These are phyloP conservation scores for Poeciliopsis gracilis DNA, from an alignment of 2,797 vertebrate genomes.

Conservation along the genomic window DNA sequence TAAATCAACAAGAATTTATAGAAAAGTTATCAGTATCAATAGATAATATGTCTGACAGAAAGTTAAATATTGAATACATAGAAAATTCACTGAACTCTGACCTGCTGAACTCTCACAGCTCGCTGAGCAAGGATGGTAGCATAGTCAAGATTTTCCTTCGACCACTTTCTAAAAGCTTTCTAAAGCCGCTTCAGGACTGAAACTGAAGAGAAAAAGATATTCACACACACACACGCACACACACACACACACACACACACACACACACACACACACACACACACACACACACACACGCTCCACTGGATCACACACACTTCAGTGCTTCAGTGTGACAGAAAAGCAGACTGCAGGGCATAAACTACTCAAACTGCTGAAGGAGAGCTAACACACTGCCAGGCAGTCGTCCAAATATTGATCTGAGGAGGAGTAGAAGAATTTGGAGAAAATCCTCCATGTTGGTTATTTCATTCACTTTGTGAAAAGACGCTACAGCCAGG, in stretches of 20 bases:
- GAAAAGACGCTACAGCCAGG: background rate
- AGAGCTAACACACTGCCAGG: background rate
- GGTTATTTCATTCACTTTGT: background rate
- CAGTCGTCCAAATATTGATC: background rate
- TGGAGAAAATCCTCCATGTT: background rate
- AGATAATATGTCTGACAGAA: no score
- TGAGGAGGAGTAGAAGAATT: background rate
- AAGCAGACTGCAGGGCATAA: background rate
- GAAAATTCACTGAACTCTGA: no score
- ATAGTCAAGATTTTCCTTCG: slow-evolving; percentile 18
- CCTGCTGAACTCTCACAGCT: no score
- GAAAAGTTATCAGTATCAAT: no score
- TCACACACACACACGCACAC: background rate
- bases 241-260: no score
- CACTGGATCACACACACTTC: slow-evolving; percentile 9
- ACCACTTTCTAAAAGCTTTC: slow-evolving; percentile 39
- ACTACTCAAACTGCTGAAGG: background rate
- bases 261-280: background rate
- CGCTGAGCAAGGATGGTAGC: no score
- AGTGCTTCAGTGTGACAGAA: slow-evolving; percentile 26
- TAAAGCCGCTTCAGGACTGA: background rate
- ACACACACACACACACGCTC: background rate
- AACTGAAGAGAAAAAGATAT: slow-evolving; percentile 5
- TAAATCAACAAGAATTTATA: no score
- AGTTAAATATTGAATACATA: no score